phyloP scores from a whole-genome alignment of 2,113 vertebrate genomes.

The Seriola aureovittata region DNA sequence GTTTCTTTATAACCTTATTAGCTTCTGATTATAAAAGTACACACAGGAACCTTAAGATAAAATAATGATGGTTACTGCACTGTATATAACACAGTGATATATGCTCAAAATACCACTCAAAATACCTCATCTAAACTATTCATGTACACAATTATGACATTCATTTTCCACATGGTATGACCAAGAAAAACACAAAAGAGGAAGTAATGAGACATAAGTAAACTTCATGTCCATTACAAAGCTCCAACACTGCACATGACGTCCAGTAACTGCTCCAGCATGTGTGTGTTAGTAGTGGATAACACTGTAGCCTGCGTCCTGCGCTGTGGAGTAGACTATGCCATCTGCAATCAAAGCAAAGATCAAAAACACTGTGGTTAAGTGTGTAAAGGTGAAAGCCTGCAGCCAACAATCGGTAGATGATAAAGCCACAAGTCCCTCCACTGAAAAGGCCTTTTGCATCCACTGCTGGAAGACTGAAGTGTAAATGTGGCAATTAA shows the following conservation, averaged over 20 bases:
- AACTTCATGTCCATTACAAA: background rate
- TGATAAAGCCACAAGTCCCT: background rate
- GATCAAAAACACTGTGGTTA: background rate
- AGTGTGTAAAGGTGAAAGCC: background rate
- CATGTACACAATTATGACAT: conserved; percentile 5
- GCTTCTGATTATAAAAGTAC: background rate
- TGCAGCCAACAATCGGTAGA: background rate
- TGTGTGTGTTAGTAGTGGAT: conserved; percentile 71
- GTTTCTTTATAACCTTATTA: background rate
- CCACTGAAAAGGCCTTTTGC: background rate
- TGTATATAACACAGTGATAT: conserved; percentile 26
- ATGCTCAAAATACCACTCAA: background rate
- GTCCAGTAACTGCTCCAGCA: background rate
- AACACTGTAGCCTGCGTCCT: conserved; percentile 77
- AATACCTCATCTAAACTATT: background rate
- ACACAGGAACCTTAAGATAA: background rate
- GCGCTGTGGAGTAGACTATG: conserved; percentile 69
- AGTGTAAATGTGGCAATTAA: background rate
- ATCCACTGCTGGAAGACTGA: background rate
- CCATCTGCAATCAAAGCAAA: conserved; percentile 67
- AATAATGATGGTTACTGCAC: background rate
- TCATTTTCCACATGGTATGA: background rate
- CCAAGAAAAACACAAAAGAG: conserved; percentile 18
- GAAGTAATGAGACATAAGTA: background rate
- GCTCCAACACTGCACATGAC: background rate